phyloP scores from a whole-genome alignment of 1,140 invertebrate species.

The Drosophila subobscura region DNA sequence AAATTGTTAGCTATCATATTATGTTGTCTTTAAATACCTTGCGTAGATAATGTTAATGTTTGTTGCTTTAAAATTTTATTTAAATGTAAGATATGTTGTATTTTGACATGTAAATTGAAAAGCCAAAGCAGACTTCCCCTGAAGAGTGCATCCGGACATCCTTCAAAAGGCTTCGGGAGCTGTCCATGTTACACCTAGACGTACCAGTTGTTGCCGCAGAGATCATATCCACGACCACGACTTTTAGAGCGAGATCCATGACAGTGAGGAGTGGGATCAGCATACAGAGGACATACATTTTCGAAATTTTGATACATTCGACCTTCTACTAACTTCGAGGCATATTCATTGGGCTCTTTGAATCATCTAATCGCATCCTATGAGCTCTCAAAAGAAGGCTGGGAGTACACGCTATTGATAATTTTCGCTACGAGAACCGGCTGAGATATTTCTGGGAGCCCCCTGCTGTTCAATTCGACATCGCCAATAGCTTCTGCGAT shows the following conservation, averaged over 20 bases:
- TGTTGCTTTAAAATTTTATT: constrained; percentile 10
- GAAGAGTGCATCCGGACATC: constrained; percentile 7
- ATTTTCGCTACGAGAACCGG: constrained; percentile 19
- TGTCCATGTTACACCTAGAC: constrained; percentile 1
- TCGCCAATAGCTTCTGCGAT: constrained; percentile 6
- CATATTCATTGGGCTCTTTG: neutral
- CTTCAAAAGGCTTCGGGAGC: neutral
- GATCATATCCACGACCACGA: constrained; percentile 11
- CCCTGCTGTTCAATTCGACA: constrained; percentile 11
- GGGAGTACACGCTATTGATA: constrained; percentile 16
- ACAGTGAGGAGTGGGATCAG: constrained; percentile 4
- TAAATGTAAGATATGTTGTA: constrained; percentile 21
- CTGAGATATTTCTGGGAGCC: neutral
- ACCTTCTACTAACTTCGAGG: constrained; percentile 14
- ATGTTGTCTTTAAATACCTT: neutral
- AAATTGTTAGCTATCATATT: neutral
- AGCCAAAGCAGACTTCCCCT: constrained; percentile 10
- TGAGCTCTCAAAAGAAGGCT: constrained; percentile 11
- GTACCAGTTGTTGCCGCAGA: constrained; percentile 15
- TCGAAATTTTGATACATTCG: constrained; percentile 12
- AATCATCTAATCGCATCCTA: constrained; percentile 12
- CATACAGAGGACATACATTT: neutral
- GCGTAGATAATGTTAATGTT: constrained; percentile 1
- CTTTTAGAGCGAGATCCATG: constrained; percentile 6
- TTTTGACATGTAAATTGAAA: constrained; percentile 30